phyloP scores from a whole-genome alignment of 2,113 vertebrate genomes.

The Maccullochella peelii region DNA sequence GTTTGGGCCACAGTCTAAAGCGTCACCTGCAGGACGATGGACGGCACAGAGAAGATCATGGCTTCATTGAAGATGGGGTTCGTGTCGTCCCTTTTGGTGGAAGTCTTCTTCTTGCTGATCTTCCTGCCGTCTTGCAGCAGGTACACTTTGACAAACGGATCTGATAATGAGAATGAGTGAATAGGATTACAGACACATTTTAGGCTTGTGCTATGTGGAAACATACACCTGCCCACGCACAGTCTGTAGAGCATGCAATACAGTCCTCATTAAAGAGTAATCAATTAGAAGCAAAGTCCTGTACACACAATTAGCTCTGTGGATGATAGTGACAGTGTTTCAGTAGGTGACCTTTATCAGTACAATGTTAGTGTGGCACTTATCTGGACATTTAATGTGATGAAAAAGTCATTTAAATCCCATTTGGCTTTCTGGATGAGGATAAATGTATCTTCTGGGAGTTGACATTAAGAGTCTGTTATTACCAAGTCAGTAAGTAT shows the following conservation, averaged over 20 bases:
- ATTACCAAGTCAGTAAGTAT: constrained; percentile 3
- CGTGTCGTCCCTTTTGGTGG: constrained; percentile 92
- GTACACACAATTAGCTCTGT: constrained; percentile 24
- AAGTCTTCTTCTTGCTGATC: constrained; percentile 99
- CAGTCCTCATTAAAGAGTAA: constrained; percentile 25
- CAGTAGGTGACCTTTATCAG: constrained; percentile 24
- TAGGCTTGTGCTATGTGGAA: too few species aligned
- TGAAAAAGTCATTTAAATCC: constrained; percentile 15
- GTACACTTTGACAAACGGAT: constrained; percentile 98
- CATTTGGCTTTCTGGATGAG: constrained; percentile 15
- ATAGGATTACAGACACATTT: not conserved
- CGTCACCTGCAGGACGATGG: constrained; percentile 92
- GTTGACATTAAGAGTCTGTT: constrained; percentile 5
- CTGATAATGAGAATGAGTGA: constrained; percentile 70
- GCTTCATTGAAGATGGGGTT: constrained; percentile 98
- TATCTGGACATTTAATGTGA: constrained; percentile 21
- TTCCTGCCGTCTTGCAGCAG: constrained; percentile 97
- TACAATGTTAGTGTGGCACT: constrained; percentile 7
- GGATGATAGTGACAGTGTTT: constrained; percentile 11
- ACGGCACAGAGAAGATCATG: constrained; percentile 99
- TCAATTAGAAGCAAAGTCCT: constrained; percentile 13
- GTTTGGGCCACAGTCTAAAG: not conserved
- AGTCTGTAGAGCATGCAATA: not conserved
- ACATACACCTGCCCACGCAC: not conserved
- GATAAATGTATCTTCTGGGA: not conserved